Percentiles rank a stretch among this genome's conserved stretches.
Evolutionary conservation across 1,140 invertebrate species (phyloP).

Genomic region (Drosophila tani): DNA sequence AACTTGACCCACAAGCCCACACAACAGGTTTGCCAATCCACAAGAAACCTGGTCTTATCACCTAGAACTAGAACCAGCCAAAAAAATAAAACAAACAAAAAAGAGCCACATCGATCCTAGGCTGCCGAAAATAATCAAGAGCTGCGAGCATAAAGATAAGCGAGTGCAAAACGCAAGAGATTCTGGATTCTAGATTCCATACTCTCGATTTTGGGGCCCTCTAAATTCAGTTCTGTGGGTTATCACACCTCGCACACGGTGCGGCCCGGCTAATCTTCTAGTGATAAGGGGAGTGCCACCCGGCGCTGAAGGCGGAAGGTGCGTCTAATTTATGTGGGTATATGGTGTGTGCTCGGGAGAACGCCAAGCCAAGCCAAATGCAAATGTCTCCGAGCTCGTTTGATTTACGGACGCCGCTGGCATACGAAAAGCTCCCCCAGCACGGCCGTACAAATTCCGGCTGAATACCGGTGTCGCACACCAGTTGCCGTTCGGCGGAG

Average conservation of each 20-base stretch:
- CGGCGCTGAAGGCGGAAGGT: constrained; percentile 38
- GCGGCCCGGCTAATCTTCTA: constrained; percentile 23
- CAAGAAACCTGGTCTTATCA: constrained; percentile 31
- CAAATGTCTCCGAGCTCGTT: constrained; percentile 32
- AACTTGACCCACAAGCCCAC: constrained; percentile 37
- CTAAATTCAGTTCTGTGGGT: constrained; percentile 8
- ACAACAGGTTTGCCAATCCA: constrained; percentile 21
- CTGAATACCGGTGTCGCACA: constrained; percentile 7
- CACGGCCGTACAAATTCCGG: constrained; percentile 42
- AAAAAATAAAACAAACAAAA: background rate
- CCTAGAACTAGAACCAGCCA: background rate
- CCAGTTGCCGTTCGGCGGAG: constrained; percentile 35
- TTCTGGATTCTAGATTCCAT: constrained; percentile 6
- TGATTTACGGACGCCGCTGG: constrained; percentile 41
- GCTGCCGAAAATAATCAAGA: constrained; percentile 8
- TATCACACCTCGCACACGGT: constrained; percentile 27
- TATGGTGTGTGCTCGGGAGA: background rate
- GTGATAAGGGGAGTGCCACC: constrained; percentile 48
- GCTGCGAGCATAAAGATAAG: constrained; percentile 32
- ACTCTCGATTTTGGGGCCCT: constrained; percentile 3
- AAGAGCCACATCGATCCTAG: constrained; percentile 5
- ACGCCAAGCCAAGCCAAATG: constrained; percentile 16
- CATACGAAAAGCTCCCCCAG: constrained; percentile 32
- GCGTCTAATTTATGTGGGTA: constrained; percentile 51
- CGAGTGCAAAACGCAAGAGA: constrained; percentile 16